phyloP scores from a whole-genome alignment of 1,140 invertebrate genomes.

The Papilio polytes region DNA sequence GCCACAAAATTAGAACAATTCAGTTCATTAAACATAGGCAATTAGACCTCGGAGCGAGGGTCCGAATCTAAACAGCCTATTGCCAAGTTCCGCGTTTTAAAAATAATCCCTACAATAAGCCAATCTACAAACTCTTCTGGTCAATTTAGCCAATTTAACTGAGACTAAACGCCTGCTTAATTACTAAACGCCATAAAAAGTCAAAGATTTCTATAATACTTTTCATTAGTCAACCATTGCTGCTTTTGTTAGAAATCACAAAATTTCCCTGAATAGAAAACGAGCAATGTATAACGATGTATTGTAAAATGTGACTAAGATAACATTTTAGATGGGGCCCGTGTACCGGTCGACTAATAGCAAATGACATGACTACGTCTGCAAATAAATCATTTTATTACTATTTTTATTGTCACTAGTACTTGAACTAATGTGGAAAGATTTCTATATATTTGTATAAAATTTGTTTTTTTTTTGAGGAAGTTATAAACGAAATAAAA shows the following conservation, averaged over 20 bases:
- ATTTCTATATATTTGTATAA: neutral
- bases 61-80: slow-evolving; percentile 22
- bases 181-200: neutral
- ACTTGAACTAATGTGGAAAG: neutral
- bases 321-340: neutral
- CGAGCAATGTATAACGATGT: neutral
- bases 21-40: neutral
- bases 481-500: too few relatives aligned
- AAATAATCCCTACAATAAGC: slow-evolving; percentile 70
- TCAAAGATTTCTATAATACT: neutral
- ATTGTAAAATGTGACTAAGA: neutral
- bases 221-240: neutral
- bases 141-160: slow-evolving; percentile 66
- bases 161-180: slow-evolving; percentile 35
- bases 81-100: slow-evolving; percentile 54
- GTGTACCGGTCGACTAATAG: slow-evolving; percentile 1
- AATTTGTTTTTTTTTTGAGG: neutral
- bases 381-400: slow-evolving; percentile 16
- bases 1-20: neutral
- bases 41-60: slow-evolving; percentile 13
- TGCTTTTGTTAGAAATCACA: neutral
- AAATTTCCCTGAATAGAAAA: neutral
- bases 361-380: neutral
- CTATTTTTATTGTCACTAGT: slow-evolving; percentile 1
- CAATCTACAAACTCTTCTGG: slow-evolving; percentile 58